Evolutionary conservation across 2,113 vertebrate genomes (phyloP).

Genomic region (Micronisus gabar): DNA sequence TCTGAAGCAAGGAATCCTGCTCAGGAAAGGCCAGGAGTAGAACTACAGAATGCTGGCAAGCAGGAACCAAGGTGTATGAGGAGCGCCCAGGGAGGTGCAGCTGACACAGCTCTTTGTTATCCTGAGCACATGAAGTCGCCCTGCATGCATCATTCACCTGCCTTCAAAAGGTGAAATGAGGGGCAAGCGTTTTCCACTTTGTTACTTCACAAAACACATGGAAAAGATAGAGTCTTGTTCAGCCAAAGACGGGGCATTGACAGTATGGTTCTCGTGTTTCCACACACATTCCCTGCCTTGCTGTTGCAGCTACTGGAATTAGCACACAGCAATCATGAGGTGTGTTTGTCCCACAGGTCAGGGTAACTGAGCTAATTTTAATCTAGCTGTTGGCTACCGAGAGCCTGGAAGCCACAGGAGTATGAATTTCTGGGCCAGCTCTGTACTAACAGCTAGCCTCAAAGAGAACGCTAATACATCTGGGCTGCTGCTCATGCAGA

Average conservation of each 20-base stretch:
- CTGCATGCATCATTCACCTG: not conserved
- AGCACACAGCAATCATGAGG: not conserved
- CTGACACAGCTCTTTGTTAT: not conserved
- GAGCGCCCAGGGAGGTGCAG: not conserved
- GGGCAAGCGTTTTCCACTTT: not conserved
- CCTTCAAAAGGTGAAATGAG: not conserved
- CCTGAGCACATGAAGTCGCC: not conserved
- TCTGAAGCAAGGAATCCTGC: not conserved
- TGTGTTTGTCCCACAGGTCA: not conserved
- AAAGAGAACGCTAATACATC: not conserved
- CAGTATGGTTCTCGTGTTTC: accelerated
- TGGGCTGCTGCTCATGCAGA: not conserved
- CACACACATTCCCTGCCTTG: not conserved
- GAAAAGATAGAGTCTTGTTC: not conserved
- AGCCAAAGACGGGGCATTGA: not conserved
- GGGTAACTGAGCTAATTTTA: not conserved
- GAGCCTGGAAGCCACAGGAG: not conserved
- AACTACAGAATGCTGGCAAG: not conserved
- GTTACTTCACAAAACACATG: not conserved
- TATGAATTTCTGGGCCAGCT: not conserved
- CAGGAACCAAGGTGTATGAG: not conserved
- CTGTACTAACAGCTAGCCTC: not conserved
- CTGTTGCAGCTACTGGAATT: not conserved
- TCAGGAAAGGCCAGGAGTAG: not conserved
- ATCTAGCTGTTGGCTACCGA: not conserved